phyloP scores from a whole-genome alignment of 2,113 vertebrate genomes.

The Pituophis catenifer region DNA sequence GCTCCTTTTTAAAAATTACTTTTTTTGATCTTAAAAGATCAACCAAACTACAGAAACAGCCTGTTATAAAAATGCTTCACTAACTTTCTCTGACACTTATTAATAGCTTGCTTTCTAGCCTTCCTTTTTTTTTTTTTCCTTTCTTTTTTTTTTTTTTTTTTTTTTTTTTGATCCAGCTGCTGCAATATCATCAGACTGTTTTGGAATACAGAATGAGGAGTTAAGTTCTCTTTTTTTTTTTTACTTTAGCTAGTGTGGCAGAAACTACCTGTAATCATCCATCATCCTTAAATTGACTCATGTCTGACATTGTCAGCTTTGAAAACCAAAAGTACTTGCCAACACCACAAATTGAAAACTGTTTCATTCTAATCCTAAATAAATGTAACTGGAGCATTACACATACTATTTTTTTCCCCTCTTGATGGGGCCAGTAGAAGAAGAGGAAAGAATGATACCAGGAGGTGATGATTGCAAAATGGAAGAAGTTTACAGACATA shows the following conservation, averaged over 20 bases:
- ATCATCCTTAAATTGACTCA: conserved; percentile 45
- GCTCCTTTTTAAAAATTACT: background rate
- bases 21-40: conserved; percentile 10
- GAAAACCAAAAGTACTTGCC: conserved; percentile 11
- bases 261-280: conserved; percentile 52
- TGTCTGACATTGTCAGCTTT: conserved; percentile 38
- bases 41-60: background rate
- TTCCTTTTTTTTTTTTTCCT: background rate
- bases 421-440: background rate
- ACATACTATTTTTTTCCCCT: background rate
- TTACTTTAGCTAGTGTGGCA: conserved; percentile 35
- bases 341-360: conserved; percentile 24
- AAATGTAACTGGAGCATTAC: conserved; percentile 14
- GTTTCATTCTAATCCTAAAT: conserved; percentile 35
- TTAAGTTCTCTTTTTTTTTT: background rate
- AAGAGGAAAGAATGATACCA: background rate
- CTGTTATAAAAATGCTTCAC: conserved; percentile 18
- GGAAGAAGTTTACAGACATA: background rate
- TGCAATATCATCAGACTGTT: background rate
- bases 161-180: conserved; percentile 18
- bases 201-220: conserved; percentile 45
- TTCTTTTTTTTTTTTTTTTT: background rate
- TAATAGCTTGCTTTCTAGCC: conserved; percentile 17
- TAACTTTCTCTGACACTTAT: conserved; percentile 35
- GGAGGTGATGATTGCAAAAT: conserved; percentile 32